Conservation (phyloP, 2,888 invertebrate species). For the Hypsopygia costalis region DNA sequence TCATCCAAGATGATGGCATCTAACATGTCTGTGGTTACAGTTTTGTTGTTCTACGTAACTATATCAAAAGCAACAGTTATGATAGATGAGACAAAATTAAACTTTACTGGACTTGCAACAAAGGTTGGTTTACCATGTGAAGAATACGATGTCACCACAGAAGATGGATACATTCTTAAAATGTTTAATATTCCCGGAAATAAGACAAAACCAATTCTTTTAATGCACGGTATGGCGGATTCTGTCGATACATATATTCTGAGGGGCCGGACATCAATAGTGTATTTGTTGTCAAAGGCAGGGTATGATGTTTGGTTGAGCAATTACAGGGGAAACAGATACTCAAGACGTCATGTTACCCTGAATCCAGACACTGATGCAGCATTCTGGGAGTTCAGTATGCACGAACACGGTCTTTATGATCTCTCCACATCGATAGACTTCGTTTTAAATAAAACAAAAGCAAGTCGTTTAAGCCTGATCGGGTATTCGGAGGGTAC, state of each 20-base stretch:
- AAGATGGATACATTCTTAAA: slow-evolving; percentile 27
- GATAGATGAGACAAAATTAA: slow-evolving; percentile 8
- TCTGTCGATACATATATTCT: slow-evolving; percentile 11
- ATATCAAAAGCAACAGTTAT: no score
- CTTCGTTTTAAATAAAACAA: slow-evolving; percentile 46
- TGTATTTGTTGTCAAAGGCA: background rate
- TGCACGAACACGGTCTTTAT: slow-evolving; percentile 83
- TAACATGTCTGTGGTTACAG: no score
- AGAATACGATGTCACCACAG: slow-evolving; percentile 12
- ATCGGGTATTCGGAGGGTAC: slow-evolving; percentile 84
- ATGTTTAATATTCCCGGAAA: slow-evolving; percentile 13
- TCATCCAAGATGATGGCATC: no score
- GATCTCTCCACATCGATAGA: slow-evolving; percentile 83
- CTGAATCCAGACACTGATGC: slow-evolving; percentile 39
- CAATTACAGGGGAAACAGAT: slow-evolving; percentile 14
- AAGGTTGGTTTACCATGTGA: slow-evolving; percentile 11
- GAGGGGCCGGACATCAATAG: slow-evolving; percentile 11
- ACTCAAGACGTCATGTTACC: slow-evolving; percentile 58
- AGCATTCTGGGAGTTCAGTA: slow-evolving; percentile 72
- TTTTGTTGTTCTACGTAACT: background rate
- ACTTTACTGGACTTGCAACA: slow-evolving; percentile 12
- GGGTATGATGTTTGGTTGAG: slow-evolving; percentile 16
- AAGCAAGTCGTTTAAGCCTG: slow-evolving; percentile 73
- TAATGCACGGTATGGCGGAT: slow-evolving; percentile 13
- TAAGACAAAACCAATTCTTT: slow-evolving; percentile 8